These are phyloP conservation scores for Gyps fulvus DNA, from an alignment of 2,113 vertebrate species.

Conservation along the genomic window DNA sequence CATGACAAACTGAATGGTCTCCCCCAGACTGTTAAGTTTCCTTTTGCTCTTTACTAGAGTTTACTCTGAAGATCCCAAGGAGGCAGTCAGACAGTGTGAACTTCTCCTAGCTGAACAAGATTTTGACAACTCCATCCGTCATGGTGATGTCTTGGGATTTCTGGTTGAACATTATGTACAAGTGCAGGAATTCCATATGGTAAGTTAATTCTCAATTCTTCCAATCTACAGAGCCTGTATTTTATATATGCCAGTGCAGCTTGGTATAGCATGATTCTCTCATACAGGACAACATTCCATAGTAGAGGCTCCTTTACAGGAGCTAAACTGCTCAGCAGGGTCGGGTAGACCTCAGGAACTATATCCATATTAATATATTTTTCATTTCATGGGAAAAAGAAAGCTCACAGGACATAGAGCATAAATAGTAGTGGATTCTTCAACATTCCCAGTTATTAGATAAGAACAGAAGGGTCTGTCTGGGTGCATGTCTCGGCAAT, in stretches of 20 bases:
- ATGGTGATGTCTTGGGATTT: constrained; percentile 83
- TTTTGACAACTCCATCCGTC: constrained; percentile 78
- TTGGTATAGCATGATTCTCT: fast-evolving
- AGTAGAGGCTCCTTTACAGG: not conserved
- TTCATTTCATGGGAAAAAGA: not conserved
- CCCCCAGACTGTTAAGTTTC: not conserved
- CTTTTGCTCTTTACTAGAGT: constrained; percentile 65
- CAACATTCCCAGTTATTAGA: not conserved
- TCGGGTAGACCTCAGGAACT: not conserved
- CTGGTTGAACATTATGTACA: constrained; percentile 85
- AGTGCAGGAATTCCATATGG: constrained; percentile 78
- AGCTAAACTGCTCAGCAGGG: not conserved
- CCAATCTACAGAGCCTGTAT: not conserved
- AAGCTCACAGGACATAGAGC: not conserved
- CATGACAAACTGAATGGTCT: not conserved
- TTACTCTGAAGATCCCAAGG: constrained; percentile 81
- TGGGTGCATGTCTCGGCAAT: not conserved
- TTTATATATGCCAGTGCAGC: not conserved
- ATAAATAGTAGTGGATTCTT: not conserved
- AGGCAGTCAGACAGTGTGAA: constrained; percentile 83
- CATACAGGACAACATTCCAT: fast-evolving
- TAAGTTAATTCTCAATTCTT: constrained; percentile 34
- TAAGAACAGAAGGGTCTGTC: not conserved
- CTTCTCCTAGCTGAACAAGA: constrained; percentile 85
- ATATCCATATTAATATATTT: not conserved